Evolutionary conservation across 2,113 vertebrate species (phyloP).

Genomic region (Phasianus colchicus): DNA sequence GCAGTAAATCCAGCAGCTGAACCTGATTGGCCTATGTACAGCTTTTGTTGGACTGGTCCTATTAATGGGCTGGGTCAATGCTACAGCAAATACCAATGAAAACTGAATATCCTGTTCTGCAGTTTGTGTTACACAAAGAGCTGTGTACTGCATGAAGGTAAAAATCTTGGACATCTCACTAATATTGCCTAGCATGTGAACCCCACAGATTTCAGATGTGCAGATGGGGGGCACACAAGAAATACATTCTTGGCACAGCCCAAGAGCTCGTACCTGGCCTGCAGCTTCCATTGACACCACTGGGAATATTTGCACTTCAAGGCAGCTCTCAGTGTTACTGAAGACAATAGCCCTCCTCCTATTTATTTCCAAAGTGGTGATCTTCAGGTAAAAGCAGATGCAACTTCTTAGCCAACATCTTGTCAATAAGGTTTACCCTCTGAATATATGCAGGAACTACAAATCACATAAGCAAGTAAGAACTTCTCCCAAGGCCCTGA

Average conservation of each 20-base stretch:
- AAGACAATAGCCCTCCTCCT: neutral
- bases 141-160: conserved; percentile 52
- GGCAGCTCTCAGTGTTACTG: neutral
- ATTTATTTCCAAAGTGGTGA: neutral
- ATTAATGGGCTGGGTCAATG: conserved; percentile 38
- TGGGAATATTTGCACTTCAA: neutral
- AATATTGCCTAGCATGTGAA: neutral
- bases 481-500: neutral
- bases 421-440: neutral
- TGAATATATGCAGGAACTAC: neutral
- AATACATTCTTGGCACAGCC: neutral
- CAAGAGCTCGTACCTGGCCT: neutral
- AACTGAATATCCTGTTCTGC: conserved; percentile 51
- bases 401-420: neutral
- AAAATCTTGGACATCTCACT: conserved; percentile 12
- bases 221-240: neutral
- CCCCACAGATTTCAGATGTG: neutral
- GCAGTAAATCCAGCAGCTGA: neutral
- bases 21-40: neutral
- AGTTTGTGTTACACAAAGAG: conserved; percentile 63
- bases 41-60: conserved; percentile 27
- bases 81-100: conserved; percentile 47
- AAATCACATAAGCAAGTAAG: neutral
- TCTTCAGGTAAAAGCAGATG: neutral
- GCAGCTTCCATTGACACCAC: neutral